Evolutionary conservation across 2,113 vertebrate genomes (phyloP), one percentile per base, ranked within the genome.

Genomic region (Dromas ardeola): DNA sequence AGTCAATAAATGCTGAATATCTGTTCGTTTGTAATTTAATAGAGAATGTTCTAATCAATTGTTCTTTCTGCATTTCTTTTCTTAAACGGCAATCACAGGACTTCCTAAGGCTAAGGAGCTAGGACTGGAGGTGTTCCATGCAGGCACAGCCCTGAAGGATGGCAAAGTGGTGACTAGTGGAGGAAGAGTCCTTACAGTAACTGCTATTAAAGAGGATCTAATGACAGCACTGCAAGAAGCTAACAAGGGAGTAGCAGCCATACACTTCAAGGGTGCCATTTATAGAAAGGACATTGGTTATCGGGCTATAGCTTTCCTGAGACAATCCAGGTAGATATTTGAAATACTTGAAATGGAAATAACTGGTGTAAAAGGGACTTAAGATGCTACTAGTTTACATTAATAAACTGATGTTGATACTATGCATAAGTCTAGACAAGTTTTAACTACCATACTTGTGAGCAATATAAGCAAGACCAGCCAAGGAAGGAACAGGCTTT

Each of bases 71-170:
- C 15, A 19, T 72, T 83, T 52, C 66, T 92, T 82, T 74, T 52
- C 14, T 79, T 65, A 6, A 49, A 30, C 17, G 47, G 13, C 52
- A 6, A 81, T 86, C 79, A 15, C 88, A 99, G 99, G 99, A 45
- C 94, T 99, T 70, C 92, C 98, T 8, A 97, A 98, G 94, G 98
- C 98, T 40, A 96, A 96, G 80, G 98, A 98, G 17, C 97, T 97
- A 77, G 99, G 99, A 13, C 86, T 99, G 82, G 98, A 99, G 97
- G 99, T 99, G 38, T 99, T 99, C 98, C 99, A 99, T 11, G 99
- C 99, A 0, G 99, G 99, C 76, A 99, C 99, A 0, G 90, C 98
- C 12, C 95, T 99, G 36, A 98, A 98, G 84, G 98, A 98, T 1
- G 98, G 98, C 47, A 98, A 73, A 58, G 98, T 99, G 82, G 97